Percentiles rank a stretch among this genome's conserved stretches.
phyloP scores from a whole-genome alignment of 2,888 invertebrate species.

The Agapetus fuscipes region DNA sequence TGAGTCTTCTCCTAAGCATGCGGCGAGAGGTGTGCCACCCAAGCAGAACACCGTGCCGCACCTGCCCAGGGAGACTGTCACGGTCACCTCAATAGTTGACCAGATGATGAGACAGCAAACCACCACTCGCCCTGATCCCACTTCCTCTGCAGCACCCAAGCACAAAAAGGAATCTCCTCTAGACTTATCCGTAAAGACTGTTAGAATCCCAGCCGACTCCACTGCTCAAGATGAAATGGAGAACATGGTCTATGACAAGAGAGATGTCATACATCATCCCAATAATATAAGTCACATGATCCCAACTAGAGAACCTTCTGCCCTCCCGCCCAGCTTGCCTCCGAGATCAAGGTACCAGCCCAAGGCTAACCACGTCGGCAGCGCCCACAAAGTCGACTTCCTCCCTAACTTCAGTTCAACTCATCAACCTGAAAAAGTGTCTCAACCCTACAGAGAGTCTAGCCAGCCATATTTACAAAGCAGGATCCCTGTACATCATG shows the following conservation, averaged over 20 bases:
- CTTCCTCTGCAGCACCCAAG: slow-evolving; percentile 27
- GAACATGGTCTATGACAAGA: slow-evolving; percentile 34
- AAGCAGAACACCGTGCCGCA: slow-evolving; percentile 36
- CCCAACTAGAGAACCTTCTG: slow-evolving; percentile 27
- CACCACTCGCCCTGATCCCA: slow-evolving; percentile 11
- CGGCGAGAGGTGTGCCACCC: slow-evolving; percentile 29
- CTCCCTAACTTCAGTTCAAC: slow-evolving; percentile 60
- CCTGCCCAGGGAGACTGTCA: slow-evolving; percentile 41
- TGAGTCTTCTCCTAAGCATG: slow-evolving; percentile 13
- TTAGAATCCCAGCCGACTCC: slow-evolving; percentile 80
- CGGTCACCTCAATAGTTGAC: slow-evolving; percentile 40
- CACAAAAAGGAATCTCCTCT: slow-evolving; percentile 68
- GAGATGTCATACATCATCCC: slow-evolving; percentile 22
- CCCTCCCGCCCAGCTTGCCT: slow-evolving; percentile 23
- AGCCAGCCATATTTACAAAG: slow-evolving; percentile 23
- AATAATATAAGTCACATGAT: slow-evolving; percentile 11
- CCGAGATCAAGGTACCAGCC: slow-evolving; percentile 9
- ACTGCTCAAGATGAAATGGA: slow-evolving; percentile 63
- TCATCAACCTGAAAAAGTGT: slow-evolving; percentile 31
- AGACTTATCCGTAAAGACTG: slow-evolving; percentile 82
- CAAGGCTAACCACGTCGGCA: slow-evolving; percentile 24
- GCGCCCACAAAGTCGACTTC: slow-evolving; percentile 69
- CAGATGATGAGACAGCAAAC: slow-evolving; percentile 29
- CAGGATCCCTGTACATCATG: slow-evolving; percentile 15
- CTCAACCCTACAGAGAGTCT: slow-evolving; percentile 12